Evolutionary conservation across 2,888 invertebrate species (phyloP).

Genomic region (Monoplex corrugatus): DNA sequence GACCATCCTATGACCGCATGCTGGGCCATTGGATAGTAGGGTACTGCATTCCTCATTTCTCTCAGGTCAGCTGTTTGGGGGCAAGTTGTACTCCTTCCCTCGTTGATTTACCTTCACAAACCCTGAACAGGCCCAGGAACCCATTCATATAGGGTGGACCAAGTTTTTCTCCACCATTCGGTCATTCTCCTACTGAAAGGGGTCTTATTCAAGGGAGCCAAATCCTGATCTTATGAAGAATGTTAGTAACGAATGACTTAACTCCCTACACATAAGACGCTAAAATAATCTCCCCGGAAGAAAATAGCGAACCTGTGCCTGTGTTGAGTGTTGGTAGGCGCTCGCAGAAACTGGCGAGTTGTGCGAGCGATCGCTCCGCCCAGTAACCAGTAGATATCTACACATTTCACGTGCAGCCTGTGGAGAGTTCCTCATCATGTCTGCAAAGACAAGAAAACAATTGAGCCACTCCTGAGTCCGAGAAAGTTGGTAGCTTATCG

Average conservation of each 20-base stretch:
- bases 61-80: no score
- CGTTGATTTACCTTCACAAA: no score
- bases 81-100: no score
- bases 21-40: no score
- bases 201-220: no score
- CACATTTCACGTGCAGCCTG: conserved; percentile 16
- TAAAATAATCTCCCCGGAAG: conserved; percentile 32
- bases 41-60: no score
- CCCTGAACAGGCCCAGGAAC: no score
- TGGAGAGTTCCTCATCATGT: neutral
- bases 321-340: conserved; percentile 4
- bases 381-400: neutral
- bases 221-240: no score
- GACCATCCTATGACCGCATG: no score
- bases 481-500: neutral
- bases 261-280: neutral
- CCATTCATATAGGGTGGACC: no score
- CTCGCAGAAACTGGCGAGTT: neutral
- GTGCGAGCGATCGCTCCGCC: neutral
- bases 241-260: neutral
- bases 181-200: no score
- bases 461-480: neutral
- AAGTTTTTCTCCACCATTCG: no score
- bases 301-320: neutral
- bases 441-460: conserved; percentile 23